Base-by-base conservation (phyloP, 2,888 invertebrate species). In the Parasteatoda lunata region DNA sequence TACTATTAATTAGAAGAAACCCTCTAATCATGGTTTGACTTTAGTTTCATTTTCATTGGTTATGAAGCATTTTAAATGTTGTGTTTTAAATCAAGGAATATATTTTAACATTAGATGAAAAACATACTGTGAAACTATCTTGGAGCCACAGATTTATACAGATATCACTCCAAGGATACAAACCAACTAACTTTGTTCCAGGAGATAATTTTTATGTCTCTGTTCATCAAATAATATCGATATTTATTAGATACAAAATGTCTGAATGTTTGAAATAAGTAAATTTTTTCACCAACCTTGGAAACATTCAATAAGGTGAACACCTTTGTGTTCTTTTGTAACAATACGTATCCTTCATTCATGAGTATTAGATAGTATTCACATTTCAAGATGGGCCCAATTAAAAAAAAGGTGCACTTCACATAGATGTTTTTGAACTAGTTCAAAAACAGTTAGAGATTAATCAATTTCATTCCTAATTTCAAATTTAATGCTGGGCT, bases 311-410 rank as follows among this genome's bases (percentile, higher is more conserved):
- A 13, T 66, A 64, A 65, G 66, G 68, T 77, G 49, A 66, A 79
- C 65, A 77, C 15, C 47, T 64, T 70, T 80, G 80, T 84, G 77
- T 72, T 77, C 77, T 80, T 59, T 9, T 86, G 71, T 85, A 85
- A 47, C 76, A 69, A 85, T 85, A 76, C 75, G 84, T 86, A 86
- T 77, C 71, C 59, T 75, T 86, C 80, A 76, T 80, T 86, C 76
- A 80, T 86, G 80, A 80, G 77, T 86, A 76, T 86, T 86, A 86
- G 85, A 71, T 86, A 86, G 85, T 69, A 76, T 86, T 86, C 72
- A 77, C 80, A 86, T 79, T 77, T 70, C 80, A 81, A 77, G 80
- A 86, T 86, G 85, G 85, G 85, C 85, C 85, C 85, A 86, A 86
- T 86, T 79, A 79, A 76, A 30, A 30, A 73, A 75, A 86, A 80